Evolutionary conservation across 2,888 invertebrate species (phyloP).

Genomic region (Oscheius sp.): DNA sequence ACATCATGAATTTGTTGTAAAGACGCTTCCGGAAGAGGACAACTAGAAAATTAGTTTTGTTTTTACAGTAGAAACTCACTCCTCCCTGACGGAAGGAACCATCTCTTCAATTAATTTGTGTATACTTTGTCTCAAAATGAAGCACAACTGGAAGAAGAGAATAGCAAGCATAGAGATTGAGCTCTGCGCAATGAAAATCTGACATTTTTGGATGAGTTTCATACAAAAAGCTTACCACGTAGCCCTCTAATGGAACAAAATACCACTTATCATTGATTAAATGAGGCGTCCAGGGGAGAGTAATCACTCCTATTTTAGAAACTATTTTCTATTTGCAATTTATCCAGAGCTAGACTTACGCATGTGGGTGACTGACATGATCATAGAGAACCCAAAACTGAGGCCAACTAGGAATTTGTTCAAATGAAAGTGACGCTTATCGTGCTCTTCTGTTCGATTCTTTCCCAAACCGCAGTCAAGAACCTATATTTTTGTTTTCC

Average conservation of each 20-base stretch:
- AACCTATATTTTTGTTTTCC: conserved; percentile 32
- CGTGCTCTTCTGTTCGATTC: conserved; percentile 47
- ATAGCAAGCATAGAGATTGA: conserved; percentile 35
- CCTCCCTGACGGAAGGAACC: conserved; percentile 33
- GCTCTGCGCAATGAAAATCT: conserved; percentile 35
- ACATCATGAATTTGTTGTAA: conserved; percentile 37
- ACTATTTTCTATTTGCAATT: conserved; percentile 27
- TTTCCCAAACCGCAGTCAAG: conserved; percentile 48
- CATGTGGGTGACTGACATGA: conserved; percentile 46
- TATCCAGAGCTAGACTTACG: conserved; percentile 23
- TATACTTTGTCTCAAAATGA: conserved; percentile 28
- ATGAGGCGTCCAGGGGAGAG: conserved; percentile 47
- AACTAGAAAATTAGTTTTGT: conserved; percentile 23
- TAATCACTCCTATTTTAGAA: conserved; percentile 43
- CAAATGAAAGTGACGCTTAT: conserved; percentile 43
- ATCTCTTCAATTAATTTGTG: conserved; percentile 32
- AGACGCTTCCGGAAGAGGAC: conserved; percentile 36
- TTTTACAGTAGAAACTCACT: conserved; percentile 7
- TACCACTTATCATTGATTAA: conserved; percentile 41
- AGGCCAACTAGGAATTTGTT: conserved; percentile 48
- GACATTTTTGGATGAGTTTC: background rate
- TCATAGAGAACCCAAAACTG: conserved; percentile 47
- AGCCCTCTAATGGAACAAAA: conserved; percentile 46
- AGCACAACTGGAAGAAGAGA: conserved; percentile 35
- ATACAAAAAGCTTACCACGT: conserved; percentile 34